Evolutionary conservation across 35 echinoderm and acorn worm genomes (phyloP), one percentile per base, ranked within the genome.

Genomic region (Apostichopus japonicus): DNA sequence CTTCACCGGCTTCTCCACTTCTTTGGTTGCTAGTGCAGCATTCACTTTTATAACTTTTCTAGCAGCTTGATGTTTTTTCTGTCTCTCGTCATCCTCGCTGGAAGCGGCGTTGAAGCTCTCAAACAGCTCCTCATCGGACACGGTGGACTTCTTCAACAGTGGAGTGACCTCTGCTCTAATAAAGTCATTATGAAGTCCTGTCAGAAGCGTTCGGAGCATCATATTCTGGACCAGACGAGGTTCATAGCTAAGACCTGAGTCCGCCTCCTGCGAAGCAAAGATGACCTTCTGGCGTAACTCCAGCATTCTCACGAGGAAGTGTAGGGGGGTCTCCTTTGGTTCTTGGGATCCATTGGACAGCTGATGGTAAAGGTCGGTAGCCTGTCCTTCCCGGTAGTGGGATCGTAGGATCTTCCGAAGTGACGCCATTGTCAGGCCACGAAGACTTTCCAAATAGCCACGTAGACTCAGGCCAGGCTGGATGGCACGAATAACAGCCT

Each of bases 271-370:
- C 65, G 7, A 72, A 6, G 65, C 89, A 87, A 84, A 92, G 8
- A 92, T 53, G 6, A 94, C 90, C 53, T 92, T 92, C 72, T 92
- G 84, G 4, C 86, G 53, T 10, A 93, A 79, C 71, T 95, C 91
- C 16, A 93, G n/a, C 6, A 90, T 27, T 27, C 25, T 27, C 1
- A 27, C 25, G 1, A 27, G 25, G 25, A 27, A 27, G 25, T 27
- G 25, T 27, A 27, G 1, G 25, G 25, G 25, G 25, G 25, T 65
- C 75, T 95, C 94, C 15, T 86, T 92, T 17, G 23, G n/a, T 53
- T 88, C 67, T 72, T 95, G 94, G 6, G 55, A 16, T 4, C 84
- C 24, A n/a, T 59, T 24, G 4, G 91, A 72, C 6, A 92, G 33
- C 1, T 91, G 44, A 24, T 95, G 94, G 53, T 92, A 95, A 1